Percentiles rank a stretch among this genome's conserved stretches.
Conservation (phyloP, 1,140 invertebrate genomes). For the Drosophila nannoptera region DNA sequence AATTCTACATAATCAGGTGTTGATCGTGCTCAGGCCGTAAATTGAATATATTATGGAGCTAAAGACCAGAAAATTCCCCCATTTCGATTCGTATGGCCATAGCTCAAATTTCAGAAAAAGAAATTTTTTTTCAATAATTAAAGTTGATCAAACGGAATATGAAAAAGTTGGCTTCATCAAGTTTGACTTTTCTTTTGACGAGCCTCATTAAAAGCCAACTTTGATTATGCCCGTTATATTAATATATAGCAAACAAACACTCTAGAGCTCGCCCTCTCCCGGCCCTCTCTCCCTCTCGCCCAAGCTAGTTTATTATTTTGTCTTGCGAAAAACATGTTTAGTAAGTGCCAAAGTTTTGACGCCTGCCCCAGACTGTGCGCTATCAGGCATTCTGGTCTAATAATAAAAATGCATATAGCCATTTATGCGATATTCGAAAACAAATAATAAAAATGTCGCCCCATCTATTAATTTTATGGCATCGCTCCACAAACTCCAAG, state of each 20-base stretch:
- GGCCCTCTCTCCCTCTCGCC: too few species aligned
- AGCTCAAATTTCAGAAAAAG: not conserved
- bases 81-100: not conserved
- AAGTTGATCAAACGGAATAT: not conserved
- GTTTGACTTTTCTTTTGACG: not conserved
- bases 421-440: conserved; percentile 17
- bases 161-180: not conserved
- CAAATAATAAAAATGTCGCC: conserved; percentile 38
- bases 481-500: not conserved
- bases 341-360: conserved; percentile 24
- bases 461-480: conserved; percentile 37
- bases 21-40: not conserved
- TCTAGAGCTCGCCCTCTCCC: not conserved
- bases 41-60: conserved; percentile 1
- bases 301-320: conserved; percentile 9
- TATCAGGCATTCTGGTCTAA: conserved; percentile 22
- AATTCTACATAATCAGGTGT: not conserved
- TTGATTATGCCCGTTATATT: conserved; percentile 13
- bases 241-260: conserved; percentile 11
- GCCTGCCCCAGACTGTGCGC: conserved; percentile 4
- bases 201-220: not conserved
- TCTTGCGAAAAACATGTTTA: conserved; percentile 13
- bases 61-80: not conserved
- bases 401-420: conserved; percentile 33
- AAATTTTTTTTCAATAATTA: not conserved